Evolutionary conservation across 30 jellyfish, hydroid and myxozoan species (phyloP), one percentile per base, ranked within the genome.

Genomic region (Turritopsis rubra): DNA sequence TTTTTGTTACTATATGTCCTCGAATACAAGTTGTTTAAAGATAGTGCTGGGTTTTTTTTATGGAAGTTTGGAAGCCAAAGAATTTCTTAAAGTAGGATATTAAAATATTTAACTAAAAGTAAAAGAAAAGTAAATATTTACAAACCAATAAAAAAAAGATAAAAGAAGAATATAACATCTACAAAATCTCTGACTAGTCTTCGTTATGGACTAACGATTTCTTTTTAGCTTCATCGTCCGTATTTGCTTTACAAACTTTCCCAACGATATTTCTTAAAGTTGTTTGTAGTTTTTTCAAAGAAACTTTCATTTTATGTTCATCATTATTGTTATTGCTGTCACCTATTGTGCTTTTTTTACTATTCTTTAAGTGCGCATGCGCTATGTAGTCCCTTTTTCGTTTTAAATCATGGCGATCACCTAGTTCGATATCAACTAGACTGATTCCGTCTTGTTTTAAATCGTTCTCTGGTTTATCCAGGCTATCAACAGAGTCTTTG

Each of bases 271-370:
- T 86, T 77, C 84, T 89, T 54, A 94, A 74, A 18, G 99, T 96
- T 65, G 78, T 75, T 66, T 89, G 95, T 30, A 94, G 94, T 80
- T 89, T 89, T 53, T 88, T 77, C 29, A 94, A 84, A 1, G 99
- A 94, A 0, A 94, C 99, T 60, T 94, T 90, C 95, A 94, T 77
- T 79, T 94, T 91, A 54, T 94, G 97, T 28, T 89, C 97, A 73
- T 87, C 94, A 76, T 90, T 89, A 21, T 79, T 72, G 27, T 66
- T 71, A 53, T 73, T 75, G 31, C 89, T 80, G 28, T 54, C 80
- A 71, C 78, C 76, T 88, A 82, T 86, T 79, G 79, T 88, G 53
- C 91, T 28, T 31, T 65, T 28, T 17, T 71, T 65, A 65, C 16
- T 1, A 68, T 53, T 27, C 24, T 82, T 28, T n/a, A 25, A 16